Percentiles rank a stretch among this genome's conserved stretches.
These are phyloP conservation scores for Dicranocentrus wangi DNA, from an alignment of 2,888 invertebrate species.

Conservation along the genomic window DNA sequence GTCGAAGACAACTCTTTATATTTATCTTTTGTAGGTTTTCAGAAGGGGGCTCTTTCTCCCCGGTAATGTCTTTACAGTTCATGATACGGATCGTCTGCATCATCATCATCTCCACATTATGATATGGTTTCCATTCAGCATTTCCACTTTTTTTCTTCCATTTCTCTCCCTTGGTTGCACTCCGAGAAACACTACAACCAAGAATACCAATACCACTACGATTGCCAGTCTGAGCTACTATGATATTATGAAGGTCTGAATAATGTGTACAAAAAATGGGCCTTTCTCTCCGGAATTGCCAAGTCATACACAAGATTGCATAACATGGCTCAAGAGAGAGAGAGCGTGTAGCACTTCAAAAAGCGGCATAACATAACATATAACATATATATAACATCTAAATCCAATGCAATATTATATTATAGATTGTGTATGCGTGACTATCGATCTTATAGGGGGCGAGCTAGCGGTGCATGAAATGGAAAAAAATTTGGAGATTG, in stretches of 20 bases:
- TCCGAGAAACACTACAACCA: no score
- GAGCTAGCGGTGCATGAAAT: constrained; percentile 41
- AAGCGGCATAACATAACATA: not conserved
- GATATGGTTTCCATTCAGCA: not conserved
- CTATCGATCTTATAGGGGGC: constrained; percentile 18
- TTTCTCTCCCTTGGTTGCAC: no score
- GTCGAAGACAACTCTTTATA: constrained; percentile 15
- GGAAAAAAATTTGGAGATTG: constrained; percentile 42
- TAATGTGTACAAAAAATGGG: no score
- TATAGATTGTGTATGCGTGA: constrained; percentile 6
- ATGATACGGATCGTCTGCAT: constrained; percentile 6
- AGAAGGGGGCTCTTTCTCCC: no score
- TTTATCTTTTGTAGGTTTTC: constrained; percentile 9
- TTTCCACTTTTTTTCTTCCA: not conserved
- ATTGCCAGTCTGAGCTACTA: no score
- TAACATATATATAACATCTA: no score
- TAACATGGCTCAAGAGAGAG: no score
- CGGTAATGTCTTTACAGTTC: constrained; percentile 17
- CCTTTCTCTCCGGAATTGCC: no score
- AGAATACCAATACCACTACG: no score
- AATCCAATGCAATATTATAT: not conserved
- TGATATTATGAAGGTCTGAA: no score
- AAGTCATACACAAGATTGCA: no score
- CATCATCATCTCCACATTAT: constrained; percentile 6
- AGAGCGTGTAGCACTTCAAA: constrained; percentile 1